Base-by-base conservation (phyloP, 2,797 vertebrate species). In the Pteronotus mesoamericanus region DNA sequence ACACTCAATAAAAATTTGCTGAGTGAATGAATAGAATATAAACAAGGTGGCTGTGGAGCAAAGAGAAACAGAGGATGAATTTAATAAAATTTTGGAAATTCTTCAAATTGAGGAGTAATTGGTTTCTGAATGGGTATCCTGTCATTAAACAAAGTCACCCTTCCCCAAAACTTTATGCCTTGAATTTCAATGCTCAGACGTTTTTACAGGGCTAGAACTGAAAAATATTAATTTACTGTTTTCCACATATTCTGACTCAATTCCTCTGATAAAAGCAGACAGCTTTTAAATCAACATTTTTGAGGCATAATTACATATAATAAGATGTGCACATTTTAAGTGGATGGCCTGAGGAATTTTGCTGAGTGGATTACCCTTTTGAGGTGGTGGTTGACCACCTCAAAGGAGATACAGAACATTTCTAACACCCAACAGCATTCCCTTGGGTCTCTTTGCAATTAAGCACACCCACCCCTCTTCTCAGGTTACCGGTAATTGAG, bases 1-100 rank as follows among this genome's bases (percentile, higher is more conserved):
- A 61, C 86, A 72, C 29, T 94, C 57, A 61, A 44, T 92, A 92
- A 95, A 96, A 96, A 75, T 71, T 7, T 51, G 16, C 39, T 1
- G 18, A 86, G 68, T 79, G 51, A 79, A 75, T 51, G 57, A 85
- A 51, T 61, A 66, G 82, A 77, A 86, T 71, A 72, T 51, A 44
- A 97, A 89, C 64, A 77, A 86, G 29, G 39, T 42, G 32, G 9
- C 42, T 71, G 7, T 22, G 46, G 42, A n/a, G 42, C 24, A 39
- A 59, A 86, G 64, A 55, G n/a, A 69, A 85, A 79, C 11, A 26
- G 55, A 78, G 15, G 39, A 12, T 39, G 26, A 32, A 61, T 48
- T 78, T 92, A 53, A 57, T 8, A 42, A 61, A 61, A 68, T 46
- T 59, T 0, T 48, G 61, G 22, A 53, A 7, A 75, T 71, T 74